Percentiles rank a stretch among this genome's conserved stretches.
These are phyloP conservation scores for Cataglyphis albicans DNA, from an alignment of 2,888 invertebrate species.

Conservation along the genomic window DNA sequence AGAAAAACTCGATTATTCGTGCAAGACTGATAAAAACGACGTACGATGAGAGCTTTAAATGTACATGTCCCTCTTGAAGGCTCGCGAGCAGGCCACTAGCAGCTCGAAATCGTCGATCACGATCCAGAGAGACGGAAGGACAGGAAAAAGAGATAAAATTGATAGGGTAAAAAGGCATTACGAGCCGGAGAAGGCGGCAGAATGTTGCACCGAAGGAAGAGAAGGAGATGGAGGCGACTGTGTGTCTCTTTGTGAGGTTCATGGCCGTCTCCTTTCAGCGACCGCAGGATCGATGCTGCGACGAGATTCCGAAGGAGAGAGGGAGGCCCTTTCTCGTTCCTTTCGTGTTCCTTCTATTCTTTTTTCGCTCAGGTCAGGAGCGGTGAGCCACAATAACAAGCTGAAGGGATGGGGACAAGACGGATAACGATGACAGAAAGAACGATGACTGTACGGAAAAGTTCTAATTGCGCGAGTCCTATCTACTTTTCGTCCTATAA, in stretches of 20 bases:
- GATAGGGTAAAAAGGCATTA: slow-evolving; percentile 43
- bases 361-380: slow-evolving; percentile 35
- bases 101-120: slow-evolving; percentile 22
- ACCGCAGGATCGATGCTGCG: slow-evolving; percentile 71
- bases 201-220: slow-evolving; percentile 51
- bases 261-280: slow-evolving; percentile 70
- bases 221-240: slow-evolving; percentile 36
- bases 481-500: slow-evolving; percentile 21
- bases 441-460: slow-evolving; percentile 43
- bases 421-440: slow-evolving; percentile 52
- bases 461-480: slow-evolving; percentile 23
- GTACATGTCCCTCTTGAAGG: not conserved
- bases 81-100: not conserved
- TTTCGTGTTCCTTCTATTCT: not conserved
- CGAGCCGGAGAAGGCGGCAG: slow-evolving; percentile 47
- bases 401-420: not conserved
- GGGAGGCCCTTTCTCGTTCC: slow-evolving; percentile 22
- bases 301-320: slow-evolving; percentile 55
- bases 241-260: slow-evolving; percentile 68
- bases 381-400: slow-evolving; percentile 47
- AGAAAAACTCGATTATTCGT: slow-evolving; percentile 21
- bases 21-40: not conserved
- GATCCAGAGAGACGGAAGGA: slow-evolving; percentile 18
- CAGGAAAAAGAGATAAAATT: slow-evolving; percentile 12
- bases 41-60: not conserved